Evolutionary conservation across 2,888 invertebrate genomes (phyloP), one percentile per base, ranked within the genome.

Genomic region (Prosopocoilus inquinatus): DNA sequence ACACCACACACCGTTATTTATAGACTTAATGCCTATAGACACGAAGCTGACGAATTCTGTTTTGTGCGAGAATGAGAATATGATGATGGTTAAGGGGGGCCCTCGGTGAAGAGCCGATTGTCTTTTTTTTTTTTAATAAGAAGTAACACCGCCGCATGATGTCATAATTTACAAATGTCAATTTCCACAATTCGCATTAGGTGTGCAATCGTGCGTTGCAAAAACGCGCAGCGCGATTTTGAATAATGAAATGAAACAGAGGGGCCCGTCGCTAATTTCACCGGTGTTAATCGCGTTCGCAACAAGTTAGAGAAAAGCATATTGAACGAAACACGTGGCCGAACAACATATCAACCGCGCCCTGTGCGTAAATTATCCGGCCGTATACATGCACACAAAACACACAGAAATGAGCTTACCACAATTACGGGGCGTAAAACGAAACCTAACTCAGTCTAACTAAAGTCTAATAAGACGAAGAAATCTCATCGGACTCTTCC

Each of bases 311-410:
- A 3, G 9, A 41, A 41, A 11, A 45, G 36, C 55, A 55, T 50
- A 45, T 49, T 55, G 55, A 34, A 16, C 47, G 36, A 51, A 62
- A 62, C 64, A 64, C 64, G 64, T 62, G 63, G 62, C 63, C 49
- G 45, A 57, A 56, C 45, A 15, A 41, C 39, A 33, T 38, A 55
- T 50, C 50, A 54, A 61, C 61, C 65, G 62, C 65, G 57, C 65
- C 63, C 63, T 60, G 44, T 38, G 43, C 48, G 52, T 45, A 39
- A 53, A 49, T 28, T 28, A 28, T 28, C 7, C 3, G 20, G 5
- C n/a, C n/a, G n/a, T 28, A 28, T 28, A 28, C 20, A 28, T 28
- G 20, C 20, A 28, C 20, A 28, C 20, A 28, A 28, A 28, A 28
- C 20, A 28, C 20, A 28, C 20, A 28, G 20, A 49, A 52, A 47